Conservation (phyloP, 2,113 vertebrate species). For the Columba livia region DNA sequence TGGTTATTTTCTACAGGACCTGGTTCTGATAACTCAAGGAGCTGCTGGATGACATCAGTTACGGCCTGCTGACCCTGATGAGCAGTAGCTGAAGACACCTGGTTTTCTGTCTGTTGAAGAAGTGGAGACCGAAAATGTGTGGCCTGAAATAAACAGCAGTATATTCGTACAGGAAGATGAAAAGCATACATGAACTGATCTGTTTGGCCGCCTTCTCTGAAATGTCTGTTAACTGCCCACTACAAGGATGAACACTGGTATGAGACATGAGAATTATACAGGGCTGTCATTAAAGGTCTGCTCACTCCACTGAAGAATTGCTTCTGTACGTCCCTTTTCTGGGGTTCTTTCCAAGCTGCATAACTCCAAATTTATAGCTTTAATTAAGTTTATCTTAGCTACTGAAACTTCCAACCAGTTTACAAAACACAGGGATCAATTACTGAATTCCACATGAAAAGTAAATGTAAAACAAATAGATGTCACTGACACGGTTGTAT, state of each 20-base stretch:
- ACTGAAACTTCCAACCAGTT: not conserved
- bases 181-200: not conserved
- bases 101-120: constrained; percentile 74
- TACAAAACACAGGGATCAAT: not conserved
- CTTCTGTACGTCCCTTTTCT: not conserved
- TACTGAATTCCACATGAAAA: not conserved
- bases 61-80: constrained; percentile 87
- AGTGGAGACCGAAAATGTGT: constrained; percentile 74
- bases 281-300: not conserved
- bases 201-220: not conserved
- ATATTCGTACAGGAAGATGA: not conserved
- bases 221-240: not conserved
- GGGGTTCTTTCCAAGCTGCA: not conserved
- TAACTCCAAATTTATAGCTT: not conserved
- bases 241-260: not conserved
- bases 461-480: not conserved
- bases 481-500: not conserved
- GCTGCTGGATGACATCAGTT: constrained; percentile 96
- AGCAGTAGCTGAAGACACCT: constrained; percentile 61
- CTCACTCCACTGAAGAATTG: not conserved
- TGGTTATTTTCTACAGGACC: constrained; percentile 85
- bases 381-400: not conserved
- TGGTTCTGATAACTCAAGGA: constrained; percentile 93
- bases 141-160: constrained; percentile 65
- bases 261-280: not conserved